phyloP scores from a whole-genome alignment of 1,140 invertebrate genomes.

The Parasteatoda tepidariorum region DNA sequence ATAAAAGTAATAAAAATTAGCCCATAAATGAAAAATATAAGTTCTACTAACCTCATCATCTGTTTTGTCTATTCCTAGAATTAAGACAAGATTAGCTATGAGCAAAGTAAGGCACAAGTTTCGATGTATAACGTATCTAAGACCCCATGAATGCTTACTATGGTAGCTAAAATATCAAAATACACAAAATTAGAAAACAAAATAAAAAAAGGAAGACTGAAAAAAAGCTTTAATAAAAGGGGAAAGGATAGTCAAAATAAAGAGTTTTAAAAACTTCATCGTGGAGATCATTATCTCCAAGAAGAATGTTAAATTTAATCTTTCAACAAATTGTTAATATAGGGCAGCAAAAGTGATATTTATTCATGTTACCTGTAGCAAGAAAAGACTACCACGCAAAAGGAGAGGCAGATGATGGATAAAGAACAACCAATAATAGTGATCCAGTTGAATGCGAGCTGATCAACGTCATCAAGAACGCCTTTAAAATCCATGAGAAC shows the following conservation, averaged over 20 bases:
- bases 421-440: slow-evolving; percentile 25
- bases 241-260: no score
- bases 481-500: slow-evolving; percentile 46
- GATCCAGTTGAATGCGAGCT: slow-evolving; percentile 8
- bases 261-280: no score
- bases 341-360: no score
- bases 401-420: slow-evolving; percentile 28
- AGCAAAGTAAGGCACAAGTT: slow-evolving; percentile 60
- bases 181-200: neutral
- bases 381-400: slow-evolving; percentile 16
- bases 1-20: no score
- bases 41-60: slow-evolving; percentile 46
- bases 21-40: neutral
- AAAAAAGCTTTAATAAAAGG: no score
- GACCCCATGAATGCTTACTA: slow-evolving; percentile 25
- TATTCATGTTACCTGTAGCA: slow-evolving; percentile 55
- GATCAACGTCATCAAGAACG: neutral
- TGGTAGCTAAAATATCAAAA: slow-evolving; percentile 20
- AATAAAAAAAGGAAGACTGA: no score
- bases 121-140: slow-evolving; percentile 52
- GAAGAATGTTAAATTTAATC: no score
- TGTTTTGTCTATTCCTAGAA: slow-evolving; percentile 55
- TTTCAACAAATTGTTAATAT: no score
- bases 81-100: slow-evolving; percentile 53
- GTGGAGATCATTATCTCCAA: no score